These are phyloP conservation scores for Apis mellifera DNA, from an alignment of 1,140 invertebrate species.

Conservation along the genomic window DNA sequence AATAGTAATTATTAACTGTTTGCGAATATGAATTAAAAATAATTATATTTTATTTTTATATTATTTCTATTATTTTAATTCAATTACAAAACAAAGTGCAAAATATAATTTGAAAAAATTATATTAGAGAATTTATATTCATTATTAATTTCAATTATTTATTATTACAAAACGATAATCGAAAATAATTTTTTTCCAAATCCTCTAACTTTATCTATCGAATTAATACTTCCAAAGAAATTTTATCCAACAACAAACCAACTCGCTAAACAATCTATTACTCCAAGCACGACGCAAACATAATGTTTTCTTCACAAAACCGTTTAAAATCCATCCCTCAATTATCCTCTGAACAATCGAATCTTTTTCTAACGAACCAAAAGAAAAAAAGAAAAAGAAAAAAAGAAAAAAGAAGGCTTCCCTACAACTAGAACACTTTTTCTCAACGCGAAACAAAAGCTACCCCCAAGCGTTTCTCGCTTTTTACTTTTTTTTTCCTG, in stretches of 20 bases:
- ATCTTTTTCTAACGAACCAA: neutral
- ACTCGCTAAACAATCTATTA: neutral
- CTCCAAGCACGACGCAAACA: neutral
- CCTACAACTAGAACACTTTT: conserved; percentile 2
- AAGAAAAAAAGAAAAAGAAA: neutral
- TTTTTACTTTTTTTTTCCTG: neutral
- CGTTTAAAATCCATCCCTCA: conserved; percentile 5
- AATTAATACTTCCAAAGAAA: neutral
- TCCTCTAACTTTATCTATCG: too few relatives aligned
- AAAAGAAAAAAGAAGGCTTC: neutral
- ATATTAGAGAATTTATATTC: too few relatives aligned
- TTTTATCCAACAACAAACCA: neutral
- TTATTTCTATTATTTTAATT: too few relatives aligned
- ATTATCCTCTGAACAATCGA: neutral
- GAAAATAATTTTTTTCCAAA: too few relatives aligned
- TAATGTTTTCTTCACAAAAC: neutral
- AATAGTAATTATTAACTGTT: too few relatives aligned
- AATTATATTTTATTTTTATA: too few relatives aligned
- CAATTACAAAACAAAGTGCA: too few relatives aligned
- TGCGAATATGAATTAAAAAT: too few relatives aligned
- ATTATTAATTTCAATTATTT: too few relatives aligned
- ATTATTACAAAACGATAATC: too few relatives aligned
- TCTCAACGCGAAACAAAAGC: conserved; percentile 18
- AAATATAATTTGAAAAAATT: too few relatives aligned
- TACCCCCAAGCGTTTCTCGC: neutral